Evolutionary conservation across 1,140 invertebrate genomes (phyloP).

Genomic region (Pseudomyrmex gracilis): DNA sequence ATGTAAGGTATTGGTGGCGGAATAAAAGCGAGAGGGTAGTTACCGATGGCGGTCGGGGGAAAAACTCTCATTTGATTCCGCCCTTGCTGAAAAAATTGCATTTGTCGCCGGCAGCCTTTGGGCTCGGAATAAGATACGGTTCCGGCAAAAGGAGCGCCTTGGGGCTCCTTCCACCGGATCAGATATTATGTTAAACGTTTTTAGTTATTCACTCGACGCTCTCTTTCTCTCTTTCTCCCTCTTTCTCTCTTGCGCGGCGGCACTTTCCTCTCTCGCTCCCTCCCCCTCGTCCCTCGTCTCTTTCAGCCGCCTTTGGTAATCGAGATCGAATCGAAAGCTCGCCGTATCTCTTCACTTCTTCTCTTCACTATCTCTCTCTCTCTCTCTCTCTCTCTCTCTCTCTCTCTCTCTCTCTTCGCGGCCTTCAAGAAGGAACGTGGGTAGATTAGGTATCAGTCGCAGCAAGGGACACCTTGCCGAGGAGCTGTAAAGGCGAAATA

Average conservation of each 20-base stretch:
- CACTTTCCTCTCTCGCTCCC: slow-evolving; percentile 17
- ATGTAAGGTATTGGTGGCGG: slow-evolving; percentile 33
- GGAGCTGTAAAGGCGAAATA: slow-evolving; percentile 47
- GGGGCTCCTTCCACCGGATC: slow-evolving; percentile 76
- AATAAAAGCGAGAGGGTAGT: slow-evolving; percentile 75
- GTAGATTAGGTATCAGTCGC: slow-evolving; percentile 55
- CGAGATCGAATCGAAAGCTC: slow-evolving; percentile 75
- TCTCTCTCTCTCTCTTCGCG: not conserved
- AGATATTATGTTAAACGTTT: slow-evolving; percentile 82
- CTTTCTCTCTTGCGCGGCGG: slow-evolving; percentile 35
- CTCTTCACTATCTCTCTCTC: slow-evolving; percentile 26
- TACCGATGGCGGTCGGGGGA: slow-evolving; percentile 73
- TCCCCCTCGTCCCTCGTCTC: not conserved
- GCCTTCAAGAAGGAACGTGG: slow-evolving; percentile 46
- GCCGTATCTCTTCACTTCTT: slow-evolving; percentile 50
- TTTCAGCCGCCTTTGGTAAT: slow-evolving; percentile 71
- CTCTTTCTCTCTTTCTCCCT: not conserved
- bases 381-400: no score
- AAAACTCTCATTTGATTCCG: slow-evolving; percentile 78
- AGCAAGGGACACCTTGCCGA: slow-evolving; percentile 11
- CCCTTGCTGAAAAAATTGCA: slow-evolving; percentile 75
- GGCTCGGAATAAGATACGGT: slow-evolving; percentile 72
- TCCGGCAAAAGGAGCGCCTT: slow-evolving; percentile 69
- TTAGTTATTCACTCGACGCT: slow-evolving; percentile 79
- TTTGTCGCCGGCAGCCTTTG: slow-evolving; percentile 77